These are phyloP conservation scores for Lasioglossum marginatum DNA, from an alignment of 2,888 invertebrate species.

Conservation along the genomic window DNA sequence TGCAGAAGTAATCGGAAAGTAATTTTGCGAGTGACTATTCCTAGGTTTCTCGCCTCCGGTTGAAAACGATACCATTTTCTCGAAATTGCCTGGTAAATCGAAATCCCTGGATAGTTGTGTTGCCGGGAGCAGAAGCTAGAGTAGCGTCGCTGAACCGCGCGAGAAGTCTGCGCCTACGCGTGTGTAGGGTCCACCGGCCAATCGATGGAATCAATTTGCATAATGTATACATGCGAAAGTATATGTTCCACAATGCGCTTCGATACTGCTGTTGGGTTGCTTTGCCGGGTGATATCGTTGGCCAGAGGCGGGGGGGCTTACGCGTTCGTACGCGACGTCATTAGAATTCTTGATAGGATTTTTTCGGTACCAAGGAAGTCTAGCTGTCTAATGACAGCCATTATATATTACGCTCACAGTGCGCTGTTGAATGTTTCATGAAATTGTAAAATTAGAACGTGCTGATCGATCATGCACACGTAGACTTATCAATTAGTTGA, in stretches of 20 bases:
- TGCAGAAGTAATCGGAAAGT: slow-evolving; percentile 37
- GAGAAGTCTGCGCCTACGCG: slow-evolving; percentile 61
- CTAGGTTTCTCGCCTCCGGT: slow-evolving; percentile 15
- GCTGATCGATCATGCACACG: neutral
- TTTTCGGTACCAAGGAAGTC: slow-evolving; percentile 24
- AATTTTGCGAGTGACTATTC: slow-evolving; percentile 26
- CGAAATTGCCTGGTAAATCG: slow-evolving; percentile 51
- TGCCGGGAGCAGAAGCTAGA: slow-evolving; percentile 35
- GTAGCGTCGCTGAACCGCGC: slow-evolving; percentile 53
- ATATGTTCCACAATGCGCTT: slow-evolving; percentile 61
- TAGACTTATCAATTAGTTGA: neutral
- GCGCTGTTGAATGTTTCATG: neutral
- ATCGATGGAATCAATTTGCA: slow-evolving; percentile 77
- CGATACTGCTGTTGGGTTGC: slow-evolving; percentile 41
- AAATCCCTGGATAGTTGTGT: slow-evolving; percentile 23
- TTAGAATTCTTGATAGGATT: slow-evolving; percentile 60
- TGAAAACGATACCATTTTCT: slow-evolving; percentile 56
- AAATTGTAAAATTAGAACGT: neutral
- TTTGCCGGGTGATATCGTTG: slow-evolving; percentile 38
- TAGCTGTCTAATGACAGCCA: slow-evolving; percentile 31
- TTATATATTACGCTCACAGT: neutral
- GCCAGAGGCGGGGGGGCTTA: neutral
- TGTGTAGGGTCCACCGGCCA: slow-evolving; percentile 47
- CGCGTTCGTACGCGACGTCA: slow-evolving; percentile 26
- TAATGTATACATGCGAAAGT: slow-evolving; percentile 73